Evolutionary conservation across 2,113 vertebrate species (phyloP).

Genomic region (Cryptotis parvus): DNA sequence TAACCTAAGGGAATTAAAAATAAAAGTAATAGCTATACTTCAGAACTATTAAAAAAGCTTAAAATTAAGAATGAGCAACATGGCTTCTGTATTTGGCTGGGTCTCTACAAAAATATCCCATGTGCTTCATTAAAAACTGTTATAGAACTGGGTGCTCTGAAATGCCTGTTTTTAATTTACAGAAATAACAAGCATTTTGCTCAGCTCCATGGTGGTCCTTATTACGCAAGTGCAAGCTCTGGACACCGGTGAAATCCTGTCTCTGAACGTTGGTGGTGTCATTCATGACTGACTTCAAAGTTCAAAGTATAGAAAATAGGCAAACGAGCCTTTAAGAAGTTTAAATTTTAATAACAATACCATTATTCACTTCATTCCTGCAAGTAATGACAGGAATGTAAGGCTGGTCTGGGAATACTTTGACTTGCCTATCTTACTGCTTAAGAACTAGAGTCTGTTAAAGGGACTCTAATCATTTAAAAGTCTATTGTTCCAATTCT

Average conservation of each 20-base stretch:
- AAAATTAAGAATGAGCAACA: background rate
- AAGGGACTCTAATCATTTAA: background rate
- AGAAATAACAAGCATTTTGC: slow-evolving; percentile 67
- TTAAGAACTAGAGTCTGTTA: background rate
- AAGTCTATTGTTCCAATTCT: background rate
- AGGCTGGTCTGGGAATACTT: background rate
- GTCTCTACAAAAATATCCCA: slow-evolving; percentile 46
- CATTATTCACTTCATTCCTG: background rate
- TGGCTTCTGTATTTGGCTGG: slow-evolving; percentile 46
- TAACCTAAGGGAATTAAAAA: background rate
- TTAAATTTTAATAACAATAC: slow-evolving; percentile 16
- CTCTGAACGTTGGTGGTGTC: background rate
- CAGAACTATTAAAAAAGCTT: slow-evolving; percentile 52
- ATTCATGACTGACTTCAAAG: slow-evolving; percentile 28
- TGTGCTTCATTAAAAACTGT: slow-evolving; percentile 49
- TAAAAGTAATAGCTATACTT: background rate
- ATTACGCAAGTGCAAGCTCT: slow-evolving; percentile 33
- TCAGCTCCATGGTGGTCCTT: slow-evolving; percentile 50
- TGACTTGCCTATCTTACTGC: background rate
- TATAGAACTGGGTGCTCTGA: slow-evolving; percentile 55
- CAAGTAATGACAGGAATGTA: background rate
- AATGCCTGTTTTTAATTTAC: slow-evolving; percentile 74
- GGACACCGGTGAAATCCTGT: background rate
- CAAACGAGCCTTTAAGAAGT: slow-evolving; percentile 25
- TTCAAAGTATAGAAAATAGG: slow-evolving; percentile 22